phyloP scores from a whole-genome alignment of 2,797 vertebrate genomes.

The Parauchenoglanis ngamensis region DNA sequence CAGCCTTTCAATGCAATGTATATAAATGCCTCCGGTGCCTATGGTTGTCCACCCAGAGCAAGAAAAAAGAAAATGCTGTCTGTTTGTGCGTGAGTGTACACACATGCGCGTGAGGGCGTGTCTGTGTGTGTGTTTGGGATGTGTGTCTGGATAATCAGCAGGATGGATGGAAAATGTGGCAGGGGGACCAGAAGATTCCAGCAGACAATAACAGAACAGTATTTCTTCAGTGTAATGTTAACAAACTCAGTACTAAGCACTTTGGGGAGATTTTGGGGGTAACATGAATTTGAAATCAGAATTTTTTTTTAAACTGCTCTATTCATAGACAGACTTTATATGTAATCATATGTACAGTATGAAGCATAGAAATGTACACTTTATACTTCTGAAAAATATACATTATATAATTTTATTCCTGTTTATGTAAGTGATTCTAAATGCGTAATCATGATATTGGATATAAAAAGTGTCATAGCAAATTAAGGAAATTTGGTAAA shows the following conservation, averaged over 20 bases:
- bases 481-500: background rate
- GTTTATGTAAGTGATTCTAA: background rate
- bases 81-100: constrained; percentile 13
- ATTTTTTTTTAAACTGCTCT: background rate
- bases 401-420: background rate
- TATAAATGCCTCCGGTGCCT: constrained; percentile 24
- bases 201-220: constrained; percentile 10
- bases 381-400: background rate
- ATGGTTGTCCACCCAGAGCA: constrained; percentile 10
- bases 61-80: background rate
- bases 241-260: background rate
- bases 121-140: constrained; percentile 17
- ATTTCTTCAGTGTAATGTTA: background rate
- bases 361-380: background rate
- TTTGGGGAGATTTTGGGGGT: background rate
- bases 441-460: background rate
- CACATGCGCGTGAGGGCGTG: constrained; percentile 12
- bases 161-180: constrained; percentile 37
- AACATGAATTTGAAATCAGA: background rate
- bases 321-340: background rate
- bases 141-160: constrained; percentile 18
- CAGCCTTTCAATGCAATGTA: constrained; percentile 13
- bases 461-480: background rate
- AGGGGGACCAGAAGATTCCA: background rate
- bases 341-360: background rate